Base-by-base conservation (phyloP, 2,888 invertebrate species). In the Luperina nickerlii region DNA sequence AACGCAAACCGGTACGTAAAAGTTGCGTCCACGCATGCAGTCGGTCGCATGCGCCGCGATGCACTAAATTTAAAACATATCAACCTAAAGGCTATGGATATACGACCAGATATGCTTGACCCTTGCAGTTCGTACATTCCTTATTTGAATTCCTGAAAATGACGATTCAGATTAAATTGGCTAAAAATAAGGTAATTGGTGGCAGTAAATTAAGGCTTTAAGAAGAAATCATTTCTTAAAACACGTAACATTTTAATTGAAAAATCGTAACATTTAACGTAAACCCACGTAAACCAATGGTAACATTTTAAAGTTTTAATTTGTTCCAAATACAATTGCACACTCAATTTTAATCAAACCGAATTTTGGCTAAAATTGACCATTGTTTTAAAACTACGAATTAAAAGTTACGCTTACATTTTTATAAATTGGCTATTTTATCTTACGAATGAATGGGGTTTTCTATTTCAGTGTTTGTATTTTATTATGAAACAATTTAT, bases 41-140 rank as follows among this genome's bases (percentile, higher is more conserved):
- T 88, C 91, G 92, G 89, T 92, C 91, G 93, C 93, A 89, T 91
- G 92, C 92, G 89, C 91, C 82, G 91, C 89, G 90, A 82, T 93
- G 94, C 92, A 96, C 96, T 96, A 94, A 95, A 94, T 93, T 90
- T 91, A 91, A 93, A 92, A 89, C 90, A 82, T 90, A 91, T 87
- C 88, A 86, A 90, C 79, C 84, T 85, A 87, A 82, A 90, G 91
- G 88, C 90, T 90, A 86, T 87, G 38, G 74, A 76, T 82, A 38
- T 74, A 54, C 70, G 76, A 62, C 89, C 90, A 90, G 82, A 78
- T 79, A 85, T 80, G 76, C 60, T 76, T 80, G 87, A 89, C 81
- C 84, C 66, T 88, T 77, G 75, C 73, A 73, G 63, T 48, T 66
- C 42, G 18, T 45, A 11, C 18, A 0, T 66, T 63, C 45, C 11